Evolutionary conservation across 2,113 vertebrate genomes (phyloP).

Genomic region (Marmota monax): DNA sequence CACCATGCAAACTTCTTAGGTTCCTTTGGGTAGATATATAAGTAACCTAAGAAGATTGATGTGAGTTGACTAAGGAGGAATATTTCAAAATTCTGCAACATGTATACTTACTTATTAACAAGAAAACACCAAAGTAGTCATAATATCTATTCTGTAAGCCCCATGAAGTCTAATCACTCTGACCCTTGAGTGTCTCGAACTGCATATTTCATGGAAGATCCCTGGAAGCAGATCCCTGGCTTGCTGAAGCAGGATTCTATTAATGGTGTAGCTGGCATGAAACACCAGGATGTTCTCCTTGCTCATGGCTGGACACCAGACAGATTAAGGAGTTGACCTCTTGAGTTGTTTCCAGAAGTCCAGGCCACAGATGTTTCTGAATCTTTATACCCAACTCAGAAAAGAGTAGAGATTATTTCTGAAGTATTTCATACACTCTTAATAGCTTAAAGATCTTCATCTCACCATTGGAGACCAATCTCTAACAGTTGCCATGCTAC

Average conservation of each 20-base stretch:
- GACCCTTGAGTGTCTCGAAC: not conserved
- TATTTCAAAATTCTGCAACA: not conserved
- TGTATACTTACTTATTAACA: not conserved
- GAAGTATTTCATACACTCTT: not conserved
- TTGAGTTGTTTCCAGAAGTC: not conserved
- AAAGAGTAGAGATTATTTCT: not conserved
- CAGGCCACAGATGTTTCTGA: not conserved
- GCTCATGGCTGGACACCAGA: not conserved
- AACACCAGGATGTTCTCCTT: not conserved
- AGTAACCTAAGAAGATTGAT: not conserved
- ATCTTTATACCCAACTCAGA: not conserved
- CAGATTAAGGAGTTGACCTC: not conserved
- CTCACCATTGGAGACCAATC: not conserved
- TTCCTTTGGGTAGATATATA: not conserved
- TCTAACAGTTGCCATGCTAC: not conserved
- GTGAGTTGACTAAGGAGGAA: not conserved
- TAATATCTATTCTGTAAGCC: not conserved
- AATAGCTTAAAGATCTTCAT: not conserved
- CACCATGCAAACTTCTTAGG: not conserved
- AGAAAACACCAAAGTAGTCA: not conserved
- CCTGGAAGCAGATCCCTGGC: not conserved
- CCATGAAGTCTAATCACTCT: not conserved
- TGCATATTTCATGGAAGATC: not conserved
- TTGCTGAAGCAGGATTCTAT: not conserved
- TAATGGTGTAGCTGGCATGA: not conserved